Evolutionary conservation across 2,113 vertebrate species (phyloP).

Genomic region (Alaudala cheleensis): DNA sequence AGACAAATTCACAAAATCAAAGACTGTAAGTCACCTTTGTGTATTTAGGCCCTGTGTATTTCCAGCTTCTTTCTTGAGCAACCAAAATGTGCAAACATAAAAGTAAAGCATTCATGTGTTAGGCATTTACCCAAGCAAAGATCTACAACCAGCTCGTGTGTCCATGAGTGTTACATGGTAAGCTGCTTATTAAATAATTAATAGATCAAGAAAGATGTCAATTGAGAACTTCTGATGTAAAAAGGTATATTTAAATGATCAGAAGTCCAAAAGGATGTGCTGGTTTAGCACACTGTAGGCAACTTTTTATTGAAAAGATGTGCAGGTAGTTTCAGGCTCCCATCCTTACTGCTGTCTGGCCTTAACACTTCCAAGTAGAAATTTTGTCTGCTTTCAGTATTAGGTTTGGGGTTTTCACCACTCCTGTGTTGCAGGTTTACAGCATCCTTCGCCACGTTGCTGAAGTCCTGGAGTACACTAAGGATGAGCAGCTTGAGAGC

Average conservation of each 20-base stretch:
- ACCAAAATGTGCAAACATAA: not conserved
- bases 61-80: not conserved
- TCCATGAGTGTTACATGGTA: not conserved
- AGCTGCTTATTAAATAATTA: not conserved
- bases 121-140: not conserved
- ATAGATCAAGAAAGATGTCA: not conserved
- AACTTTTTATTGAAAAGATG: not conserved
- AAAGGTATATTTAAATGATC: not conserved
- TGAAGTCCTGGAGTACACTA: conserved; percentile 94
- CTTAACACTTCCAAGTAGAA: accelerated
- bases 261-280: not conserved
- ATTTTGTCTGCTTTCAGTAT: not conserved
- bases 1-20: conserved; percentile 99
- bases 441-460: conserved; percentile 97
- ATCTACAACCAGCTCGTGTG: not conserved
- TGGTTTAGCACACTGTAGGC: not conserved
- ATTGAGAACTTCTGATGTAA: not conserved
- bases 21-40: conserved; percentile 86
- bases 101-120: not conserved
- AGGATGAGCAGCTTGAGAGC: conserved; percentile 96
- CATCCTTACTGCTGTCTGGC: not conserved
- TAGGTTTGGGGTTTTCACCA: not conserved
- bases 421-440: conserved; percentile 82
- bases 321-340: not conserved
- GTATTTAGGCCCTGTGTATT: not conserved